Conservation (phyloP, 2,888 invertebrate species). For the Mythimna ferrago region DNA sequence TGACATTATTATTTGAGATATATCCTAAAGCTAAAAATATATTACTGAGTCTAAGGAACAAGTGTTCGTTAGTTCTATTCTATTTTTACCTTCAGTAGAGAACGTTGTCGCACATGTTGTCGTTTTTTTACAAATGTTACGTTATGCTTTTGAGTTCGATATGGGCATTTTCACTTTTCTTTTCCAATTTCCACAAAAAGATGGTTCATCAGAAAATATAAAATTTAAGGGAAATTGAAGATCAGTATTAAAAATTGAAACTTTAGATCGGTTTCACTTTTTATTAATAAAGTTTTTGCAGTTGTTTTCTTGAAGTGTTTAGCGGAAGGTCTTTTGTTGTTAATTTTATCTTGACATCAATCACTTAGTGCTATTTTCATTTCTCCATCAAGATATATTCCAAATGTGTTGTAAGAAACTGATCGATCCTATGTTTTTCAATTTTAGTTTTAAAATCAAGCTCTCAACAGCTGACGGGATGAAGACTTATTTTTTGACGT, state of each 20-base stretch:
- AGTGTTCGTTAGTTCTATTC: not conserved
- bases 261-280: not conserved
- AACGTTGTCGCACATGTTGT: not conserved
- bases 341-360: not conserved
- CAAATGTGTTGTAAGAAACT: not conserved
- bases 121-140: not conserved
- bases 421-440: not conserved
- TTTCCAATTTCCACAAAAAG: not conserved
- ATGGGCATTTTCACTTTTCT: not conserved
- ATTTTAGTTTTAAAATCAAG: constrained; percentile 1
- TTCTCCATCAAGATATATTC: not conserved
- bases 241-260: not conserved
- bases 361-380: not conserved
- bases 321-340: not conserved
- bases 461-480: not conserved
- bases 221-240: not conserved
- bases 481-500: not conserved
- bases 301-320: not conserved
- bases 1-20: not conserved
- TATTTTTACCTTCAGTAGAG: not conserved
- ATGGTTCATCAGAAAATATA: constrained; percentile 1
- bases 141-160: not conserved
- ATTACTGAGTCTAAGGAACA: not conserved
- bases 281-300: not conserved
- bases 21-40: not conserved